Evolutionary conservation across 2,888 invertebrate genomes (phyloP).

Genomic region (Himalopsyche anomala): DNA sequence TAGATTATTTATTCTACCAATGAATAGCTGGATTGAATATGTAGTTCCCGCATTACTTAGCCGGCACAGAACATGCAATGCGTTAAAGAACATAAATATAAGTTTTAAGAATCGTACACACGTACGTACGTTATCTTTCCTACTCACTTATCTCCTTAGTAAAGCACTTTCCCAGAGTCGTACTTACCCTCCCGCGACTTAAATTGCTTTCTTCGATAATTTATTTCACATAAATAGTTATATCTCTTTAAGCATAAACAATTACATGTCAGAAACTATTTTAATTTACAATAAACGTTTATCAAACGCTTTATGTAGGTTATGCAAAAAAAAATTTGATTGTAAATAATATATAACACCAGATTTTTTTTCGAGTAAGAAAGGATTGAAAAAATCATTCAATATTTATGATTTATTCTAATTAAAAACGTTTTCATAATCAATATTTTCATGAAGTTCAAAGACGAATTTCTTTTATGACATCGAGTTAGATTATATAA

Average conservation of each 20-base stretch:
- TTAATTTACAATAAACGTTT: no score
- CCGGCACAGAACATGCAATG: not conserved
- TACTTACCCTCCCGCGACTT: not conserved
- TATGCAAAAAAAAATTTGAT: no score
- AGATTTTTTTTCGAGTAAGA: no score
- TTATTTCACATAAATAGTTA: not conserved
- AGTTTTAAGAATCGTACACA: not conserved
- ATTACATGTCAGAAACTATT: no score
- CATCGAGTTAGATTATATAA: no score
- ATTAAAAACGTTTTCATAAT: no score
- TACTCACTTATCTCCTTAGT: constrained; percentile 7
- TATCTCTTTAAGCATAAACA: not conserved
- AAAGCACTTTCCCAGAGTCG: not conserved
- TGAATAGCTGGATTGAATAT: not conserved
- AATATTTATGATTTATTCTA: no score
- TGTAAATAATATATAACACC: no score
- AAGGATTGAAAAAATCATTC: no score
- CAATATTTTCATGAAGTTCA: no score
- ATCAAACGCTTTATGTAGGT: no score
- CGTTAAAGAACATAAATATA: constrained; percentile 12
- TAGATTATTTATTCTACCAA: not conserved
- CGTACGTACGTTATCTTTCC: not conserved
- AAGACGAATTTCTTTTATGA: no score
- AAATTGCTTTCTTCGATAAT: constrained; percentile 1
- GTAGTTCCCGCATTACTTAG: not conserved